Percentiles rank a stretch among this genome's conserved stretches.
phyloP scores from a whole-genome alignment of 2,113 vertebrate genomes.

The Rhineura floridana region DNA sequence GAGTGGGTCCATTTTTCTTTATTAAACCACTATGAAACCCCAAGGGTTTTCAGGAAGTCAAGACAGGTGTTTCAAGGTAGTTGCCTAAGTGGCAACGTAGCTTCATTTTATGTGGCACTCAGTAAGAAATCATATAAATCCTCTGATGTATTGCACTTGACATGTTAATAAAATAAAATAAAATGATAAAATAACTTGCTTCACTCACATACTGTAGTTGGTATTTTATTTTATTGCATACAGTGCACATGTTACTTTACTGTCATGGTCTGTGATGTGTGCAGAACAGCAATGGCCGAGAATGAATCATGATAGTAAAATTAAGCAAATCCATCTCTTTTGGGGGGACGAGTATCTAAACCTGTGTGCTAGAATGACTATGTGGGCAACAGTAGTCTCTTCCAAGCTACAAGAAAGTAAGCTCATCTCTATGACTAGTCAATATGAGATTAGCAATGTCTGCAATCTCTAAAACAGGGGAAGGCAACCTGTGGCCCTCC shows the following conservation, averaged over 20 bases:
- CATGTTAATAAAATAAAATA: slow-evolving; percentile 1
- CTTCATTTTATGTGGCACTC: slow-evolving; percentile 5
- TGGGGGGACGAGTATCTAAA: too few relatives aligned
- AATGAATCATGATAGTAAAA: background rate
- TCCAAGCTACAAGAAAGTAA: background rate
- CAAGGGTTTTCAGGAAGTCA: background rate
- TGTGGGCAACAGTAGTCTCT: background rate
- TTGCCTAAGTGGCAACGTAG: background rate
- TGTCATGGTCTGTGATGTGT: background rate
- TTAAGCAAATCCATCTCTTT: background rate
- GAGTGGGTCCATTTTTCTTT: slow-evolving; percentile 22
- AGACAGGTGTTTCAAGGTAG: background rate
- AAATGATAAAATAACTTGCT: slow-evolving; percentile 14
- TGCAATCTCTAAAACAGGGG: background rate
- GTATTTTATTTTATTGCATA: background rate
- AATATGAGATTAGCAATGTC: background rate
- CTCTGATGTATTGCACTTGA: background rate
- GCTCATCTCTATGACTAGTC: background rate
- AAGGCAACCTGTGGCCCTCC: too few relatives aligned
- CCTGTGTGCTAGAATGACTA: too few relatives aligned
- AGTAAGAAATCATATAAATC: background rate
- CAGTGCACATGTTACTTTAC: background rate
- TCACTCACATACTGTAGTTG: background rate
- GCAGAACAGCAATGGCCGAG: background rate
- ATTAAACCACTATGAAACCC: background rate